These are phyloP conservation scores for Apus apus DNA, from an alignment of 2,113 vertebrate genomes.

Conservation along the genomic window DNA sequence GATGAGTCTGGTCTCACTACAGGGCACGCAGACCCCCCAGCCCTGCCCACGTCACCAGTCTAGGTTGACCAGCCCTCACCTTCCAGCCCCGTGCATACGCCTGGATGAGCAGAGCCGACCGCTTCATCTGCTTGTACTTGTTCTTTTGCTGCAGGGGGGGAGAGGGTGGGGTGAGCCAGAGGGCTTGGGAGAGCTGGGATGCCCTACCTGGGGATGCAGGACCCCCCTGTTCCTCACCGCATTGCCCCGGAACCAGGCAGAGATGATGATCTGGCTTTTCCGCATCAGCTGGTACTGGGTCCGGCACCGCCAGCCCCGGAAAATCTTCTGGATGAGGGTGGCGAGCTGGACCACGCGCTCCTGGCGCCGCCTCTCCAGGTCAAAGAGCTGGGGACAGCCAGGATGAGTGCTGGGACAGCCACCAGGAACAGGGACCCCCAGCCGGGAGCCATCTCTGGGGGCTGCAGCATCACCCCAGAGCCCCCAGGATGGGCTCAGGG, in stretches of 20 bases:
- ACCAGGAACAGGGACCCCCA: neutral
- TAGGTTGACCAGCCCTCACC: slow-evolving; percentile 45
- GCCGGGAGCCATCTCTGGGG: neutral
- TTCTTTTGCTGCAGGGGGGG: slow-evolving; percentile 73
- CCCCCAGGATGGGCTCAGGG: fast-evolving
- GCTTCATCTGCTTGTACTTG: slow-evolving; percentile 64
- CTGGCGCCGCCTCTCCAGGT: slow-evolving; percentile 74
- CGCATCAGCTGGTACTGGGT: slow-evolving; percentile 75
- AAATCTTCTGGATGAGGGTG: slow-evolving; percentile 75
- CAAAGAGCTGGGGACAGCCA: slow-evolving; percentile 72
- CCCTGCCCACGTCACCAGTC: fast-evolving
- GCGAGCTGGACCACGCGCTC: slow-evolving; percentile 63
- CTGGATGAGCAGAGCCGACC: slow-evolving; percentile 65
- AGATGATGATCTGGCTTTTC: slow-evolving; percentile 81
- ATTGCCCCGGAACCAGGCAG: slow-evolving; percentile 78
- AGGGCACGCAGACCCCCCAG: fast-evolving
- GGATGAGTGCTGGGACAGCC: too few species aligned
- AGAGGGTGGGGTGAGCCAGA: neutral
- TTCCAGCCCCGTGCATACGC: slow-evolving; percentile 78
- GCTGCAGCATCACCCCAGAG: neutral
- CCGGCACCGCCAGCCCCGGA: slow-evolving; percentile 78
- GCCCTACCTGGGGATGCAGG: fast-evolving
- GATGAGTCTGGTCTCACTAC: neutral
- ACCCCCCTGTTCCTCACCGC: slow-evolving; percentile 21
- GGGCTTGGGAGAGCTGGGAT: neutral